Conservation (phyloP, 2,888 invertebrate genomes). For the Coenonympha arcania region DNA sequence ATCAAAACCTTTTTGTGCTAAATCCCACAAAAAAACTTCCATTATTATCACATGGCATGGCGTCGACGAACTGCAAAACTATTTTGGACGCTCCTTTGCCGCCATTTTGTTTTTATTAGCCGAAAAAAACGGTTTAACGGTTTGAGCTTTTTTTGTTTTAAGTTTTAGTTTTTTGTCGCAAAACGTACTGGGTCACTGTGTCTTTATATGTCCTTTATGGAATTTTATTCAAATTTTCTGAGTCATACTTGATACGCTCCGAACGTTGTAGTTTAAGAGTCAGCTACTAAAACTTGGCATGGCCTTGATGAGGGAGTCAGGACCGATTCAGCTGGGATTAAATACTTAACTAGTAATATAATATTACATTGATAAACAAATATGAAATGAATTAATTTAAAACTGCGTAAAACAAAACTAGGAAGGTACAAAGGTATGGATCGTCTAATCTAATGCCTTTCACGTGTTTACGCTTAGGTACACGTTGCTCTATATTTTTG, state of each 20-base stretch:
- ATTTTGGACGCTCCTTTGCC: constrained; percentile 34
- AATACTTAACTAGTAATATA: no score
- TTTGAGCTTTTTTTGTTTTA: constrained; percentile 27
- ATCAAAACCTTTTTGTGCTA: constrained; percentile 29
- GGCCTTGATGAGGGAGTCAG: no score
- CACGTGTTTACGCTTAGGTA: no score
- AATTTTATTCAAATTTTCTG: constrained; percentile 15
- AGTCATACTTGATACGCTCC: constrained; percentile 8
- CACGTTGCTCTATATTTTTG: no score
- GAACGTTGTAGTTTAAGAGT: neutral
- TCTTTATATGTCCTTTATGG: constrained; percentile 45
- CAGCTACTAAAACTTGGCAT: no score
- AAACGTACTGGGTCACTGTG: constrained; percentile 57
- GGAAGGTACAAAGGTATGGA: no score
- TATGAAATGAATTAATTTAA: no score
- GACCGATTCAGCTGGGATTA: no score
- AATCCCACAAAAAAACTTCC: constrained; percentile 40
- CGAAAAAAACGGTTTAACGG: constrained; percentile 44
- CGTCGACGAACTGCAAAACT: constrained; percentile 38
- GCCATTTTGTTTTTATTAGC: constrained; percentile 48
- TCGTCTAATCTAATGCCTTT: no score
- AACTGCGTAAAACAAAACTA: no score
- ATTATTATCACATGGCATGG: constrained; percentile 35
- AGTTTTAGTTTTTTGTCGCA: constrained; percentile 33
- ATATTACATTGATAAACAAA: no score